Evolutionary conservation across 2,888 invertebrate species (phyloP).

Genomic region (Hoplodrina ambigua): DNA sequence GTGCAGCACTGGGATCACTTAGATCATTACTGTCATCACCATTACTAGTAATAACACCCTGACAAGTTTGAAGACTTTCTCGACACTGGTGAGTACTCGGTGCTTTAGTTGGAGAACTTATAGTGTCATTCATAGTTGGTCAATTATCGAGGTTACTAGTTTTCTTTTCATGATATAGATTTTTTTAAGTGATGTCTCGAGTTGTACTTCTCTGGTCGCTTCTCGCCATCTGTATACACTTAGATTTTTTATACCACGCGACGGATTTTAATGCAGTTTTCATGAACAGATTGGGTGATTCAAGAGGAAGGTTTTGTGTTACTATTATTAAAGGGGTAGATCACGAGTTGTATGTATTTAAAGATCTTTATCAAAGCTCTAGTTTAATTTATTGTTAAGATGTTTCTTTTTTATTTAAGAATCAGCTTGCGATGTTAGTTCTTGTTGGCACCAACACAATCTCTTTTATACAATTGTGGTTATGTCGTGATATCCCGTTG

Average conservation of each 20-base stretch:
- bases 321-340: too few species aligned
- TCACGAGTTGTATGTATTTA: too few species aligned
- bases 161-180: conserved; percentile 1
- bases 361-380: not conserved
- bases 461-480: too few species aligned
- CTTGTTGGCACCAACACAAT: too few species aligned
- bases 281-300: too few species aligned
- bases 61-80: conserved; percentile 54
- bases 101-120: not conserved
- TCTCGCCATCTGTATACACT: too few species aligned
- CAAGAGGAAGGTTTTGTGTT: too few species aligned
- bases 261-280: too few species aligned
- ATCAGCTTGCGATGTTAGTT: not conserved
- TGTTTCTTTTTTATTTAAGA: not conserved
- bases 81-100: conserved; percentile 30
- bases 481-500: too few species aligned
- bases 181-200: not conserved
- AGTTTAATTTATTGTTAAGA: not conserved
- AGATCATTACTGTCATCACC: conserved; percentile 54
- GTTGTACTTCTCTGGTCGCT: not conserved
- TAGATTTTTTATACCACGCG: too few species aligned
- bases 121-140: conserved; percentile 4
- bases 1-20: conserved; percentile 32
- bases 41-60: conserved; percentile 48
- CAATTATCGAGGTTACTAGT: conserved; percentile 4